Base-by-base conservation (phyloP, 2,113 vertebrate species). In the Colossoma macropomum region DNA sequence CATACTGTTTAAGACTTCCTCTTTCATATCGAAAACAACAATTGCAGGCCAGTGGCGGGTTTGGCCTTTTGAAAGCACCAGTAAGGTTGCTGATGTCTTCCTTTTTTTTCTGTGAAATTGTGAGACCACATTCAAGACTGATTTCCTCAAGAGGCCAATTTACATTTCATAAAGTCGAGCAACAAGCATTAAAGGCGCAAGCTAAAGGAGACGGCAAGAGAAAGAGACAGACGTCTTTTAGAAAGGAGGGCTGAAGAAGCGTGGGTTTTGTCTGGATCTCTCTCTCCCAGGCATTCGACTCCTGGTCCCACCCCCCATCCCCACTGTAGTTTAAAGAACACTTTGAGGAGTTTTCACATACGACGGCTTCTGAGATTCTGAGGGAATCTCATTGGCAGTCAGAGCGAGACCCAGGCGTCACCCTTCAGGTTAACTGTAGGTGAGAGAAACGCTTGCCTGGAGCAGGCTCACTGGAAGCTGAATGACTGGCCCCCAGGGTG, bases 261-360 rank as follows among this genome's bases (percentile, higher is more conserved):
- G 69, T 79, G 71, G 66, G 21, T 82, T 69, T 83, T 60, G 75
- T 86, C 81, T 86, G 71, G 59, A 75, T 54, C n/a, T 17, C 69
- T 68, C 12, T 77, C 80, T 73, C 60, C 32, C 38, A 69, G 78
- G 56, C 75, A 38, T 59, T 23, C 54, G 11, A 28, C 68, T 21
- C 60, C 50, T 70, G 60, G 25, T 76, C 34, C 45, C 81, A n/a
- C n/a, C 38, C 8, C 19, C 65, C 68, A 23, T 38, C 10, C 32
- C 54, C 41, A 68, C 66, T 82, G 45, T 80, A 85, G 68, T 81
- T 85, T 86, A 76, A 82, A 84, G 76, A 83, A 84, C 38, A 74
- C 83, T 88, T 86, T 88, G 87, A 86, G 85, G 85, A 88, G 80
- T 83, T 86, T 77, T 81, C 30, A 21, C 52, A 75, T 75, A 38